Percentiles rank a stretch among this genome's conserved stretches.
These are phyloP conservation scores for Melipona quadrifasciata DNA, from an alignment of 1,140 invertebrate species.

Conservation along the genomic window DNA sequence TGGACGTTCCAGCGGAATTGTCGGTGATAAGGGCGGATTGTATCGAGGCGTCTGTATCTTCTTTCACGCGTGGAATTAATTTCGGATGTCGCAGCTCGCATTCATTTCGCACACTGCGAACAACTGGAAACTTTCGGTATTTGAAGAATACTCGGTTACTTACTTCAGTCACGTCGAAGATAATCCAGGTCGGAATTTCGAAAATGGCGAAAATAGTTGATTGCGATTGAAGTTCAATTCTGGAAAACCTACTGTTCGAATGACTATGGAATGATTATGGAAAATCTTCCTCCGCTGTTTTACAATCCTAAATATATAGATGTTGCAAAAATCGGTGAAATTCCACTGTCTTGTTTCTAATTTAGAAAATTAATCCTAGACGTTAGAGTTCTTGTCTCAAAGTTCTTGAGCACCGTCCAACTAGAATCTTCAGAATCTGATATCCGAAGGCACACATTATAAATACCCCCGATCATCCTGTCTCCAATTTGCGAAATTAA, in stretches of 20 bases:
- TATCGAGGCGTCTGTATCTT: constrained; percentile 16
- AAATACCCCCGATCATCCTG: background rate
- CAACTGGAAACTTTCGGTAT: too few relatives aligned
- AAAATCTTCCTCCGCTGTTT: too few relatives aligned
- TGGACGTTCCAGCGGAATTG: constrained; percentile 20
- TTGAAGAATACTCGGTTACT: too few relatives aligned
- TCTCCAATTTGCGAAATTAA: background rate
- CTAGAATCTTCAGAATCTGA: background rate
- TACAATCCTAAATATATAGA: too few relatives aligned
- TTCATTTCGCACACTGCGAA: background rate
- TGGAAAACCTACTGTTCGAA: background rate
- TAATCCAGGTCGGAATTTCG: too few relatives aligned
- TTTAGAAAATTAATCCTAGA: background rate
- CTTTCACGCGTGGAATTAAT: background rate
- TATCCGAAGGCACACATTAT: too few relatives aligned
- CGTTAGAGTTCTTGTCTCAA: background rate
- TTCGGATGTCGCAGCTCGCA: background rate
- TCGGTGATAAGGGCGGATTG: background rate
- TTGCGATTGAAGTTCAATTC: too few relatives aligned
- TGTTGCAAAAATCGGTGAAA: background rate
- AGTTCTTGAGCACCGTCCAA: background rate
- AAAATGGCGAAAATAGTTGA: too few relatives aligned
- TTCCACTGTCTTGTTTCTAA: background rate
- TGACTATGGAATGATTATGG: too few relatives aligned
- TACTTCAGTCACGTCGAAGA: too few relatives aligned